Evolutionary conservation across 2,797 vertebrate species (phyloP).

Genomic region (Eulemur albifrons): DNA sequence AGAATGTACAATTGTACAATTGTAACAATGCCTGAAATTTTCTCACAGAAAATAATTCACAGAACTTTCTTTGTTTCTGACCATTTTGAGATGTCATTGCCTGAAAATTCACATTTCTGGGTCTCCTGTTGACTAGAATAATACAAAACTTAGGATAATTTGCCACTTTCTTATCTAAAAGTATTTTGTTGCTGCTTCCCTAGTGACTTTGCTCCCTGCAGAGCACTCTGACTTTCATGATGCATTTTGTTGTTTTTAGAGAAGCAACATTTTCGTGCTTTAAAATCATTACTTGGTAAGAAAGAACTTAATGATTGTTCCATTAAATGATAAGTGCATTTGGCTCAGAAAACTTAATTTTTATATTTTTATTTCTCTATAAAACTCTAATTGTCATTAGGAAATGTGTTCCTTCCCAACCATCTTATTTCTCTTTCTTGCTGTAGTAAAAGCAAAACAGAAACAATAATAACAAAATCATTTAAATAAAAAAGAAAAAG

Average conservation of each 20-base stretch:
- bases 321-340: background rate
- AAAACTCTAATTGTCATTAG: background rate
- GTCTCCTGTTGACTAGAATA: background rate
- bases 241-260: conserved; percentile 9
- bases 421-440: background rate
- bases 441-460: background rate
- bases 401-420: background rate
- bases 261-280: conserved; percentile 23
- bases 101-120: background rate
- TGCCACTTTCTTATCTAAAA: background rate
- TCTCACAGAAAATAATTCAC: background rate
- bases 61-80: background rate
- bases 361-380: background rate
- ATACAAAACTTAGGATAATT: background rate
- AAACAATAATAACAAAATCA: background rate
- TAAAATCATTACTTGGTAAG: conserved; percentile 10
- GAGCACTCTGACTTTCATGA: background rate
- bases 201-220: background rate
- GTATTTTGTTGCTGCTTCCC: background rate
- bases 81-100: too few relatives aligned
- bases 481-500: background rate
- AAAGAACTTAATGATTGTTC: background rate
- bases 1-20: background rate
- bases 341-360: background rate
- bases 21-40: background rate